Conservation (phyloP, 1,140 invertebrate genomes). For the Aphidius gifuensis region DNA sequence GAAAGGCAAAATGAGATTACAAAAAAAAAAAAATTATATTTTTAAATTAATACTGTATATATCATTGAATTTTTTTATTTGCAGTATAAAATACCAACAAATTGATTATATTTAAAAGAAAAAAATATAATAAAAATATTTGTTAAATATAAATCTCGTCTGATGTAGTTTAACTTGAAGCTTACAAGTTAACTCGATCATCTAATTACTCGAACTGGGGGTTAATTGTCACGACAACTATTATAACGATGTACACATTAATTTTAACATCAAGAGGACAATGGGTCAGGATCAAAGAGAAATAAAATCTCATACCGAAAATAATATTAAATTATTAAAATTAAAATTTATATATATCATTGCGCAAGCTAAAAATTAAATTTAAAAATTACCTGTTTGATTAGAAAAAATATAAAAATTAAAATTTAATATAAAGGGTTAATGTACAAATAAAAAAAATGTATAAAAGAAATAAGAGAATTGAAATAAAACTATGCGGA, state of each 20-base stretch:
- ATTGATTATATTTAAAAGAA: too few species aligned
- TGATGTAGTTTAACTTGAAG: slow-evolving; percentile 35
- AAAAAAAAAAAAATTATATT: background rate
- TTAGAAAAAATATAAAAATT: too few species aligned
- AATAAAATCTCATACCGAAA: background rate
- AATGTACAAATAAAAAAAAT: too few species aligned
- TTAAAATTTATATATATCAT: too few species aligned
- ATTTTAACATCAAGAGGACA: slow-evolving; percentile 1
- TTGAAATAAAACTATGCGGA: slow-evolving; percentile 28
- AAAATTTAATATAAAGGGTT: too few species aligned
- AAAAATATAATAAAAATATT: too few species aligned
- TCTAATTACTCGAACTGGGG: slow-evolving; percentile 45
- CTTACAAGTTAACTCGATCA: slow-evolving; percentile 49
- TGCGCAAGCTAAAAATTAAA: too few species aligned
- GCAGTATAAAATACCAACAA: too few species aligned
- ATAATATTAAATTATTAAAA: too few species aligned
- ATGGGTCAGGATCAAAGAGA: background rate
- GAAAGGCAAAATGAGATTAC: slow-evolving; percentile 8
- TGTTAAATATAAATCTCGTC: slow-evolving; percentile 34
- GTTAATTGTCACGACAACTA: slow-evolving; percentile 45
- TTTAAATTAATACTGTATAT: too few species aligned
- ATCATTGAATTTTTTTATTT: too few species aligned
- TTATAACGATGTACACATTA: background rate
- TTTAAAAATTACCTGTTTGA: too few species aligned
- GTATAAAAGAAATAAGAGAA: background rate